Percentiles rank a stretch among this genome's conserved stretches.
Conservation (phyloP, 2,113 vertebrate genomes). For the Tichodroma muraria region DNA sequence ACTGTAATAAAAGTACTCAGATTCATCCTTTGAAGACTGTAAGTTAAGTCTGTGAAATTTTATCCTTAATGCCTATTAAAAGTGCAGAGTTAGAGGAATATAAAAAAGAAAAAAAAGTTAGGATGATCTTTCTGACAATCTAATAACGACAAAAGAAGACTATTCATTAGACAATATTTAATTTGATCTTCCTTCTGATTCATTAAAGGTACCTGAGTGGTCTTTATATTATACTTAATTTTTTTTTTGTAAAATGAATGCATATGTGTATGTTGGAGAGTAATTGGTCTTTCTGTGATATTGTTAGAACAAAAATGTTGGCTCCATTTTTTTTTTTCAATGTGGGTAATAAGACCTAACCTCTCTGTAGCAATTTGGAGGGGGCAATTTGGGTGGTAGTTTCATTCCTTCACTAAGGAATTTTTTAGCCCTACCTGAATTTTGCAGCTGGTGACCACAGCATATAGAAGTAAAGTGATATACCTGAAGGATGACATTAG, state of each 20-base stretch:
- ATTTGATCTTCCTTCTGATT: not conserved
- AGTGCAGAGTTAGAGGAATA: not conserved
- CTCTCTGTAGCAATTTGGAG: not conserved
- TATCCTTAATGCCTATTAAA: slow-evolving; percentile 43
- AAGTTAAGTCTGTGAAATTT: slow-evolving; percentile 31
- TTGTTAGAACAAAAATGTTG: not conserved
- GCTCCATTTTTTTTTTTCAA: not conserved
- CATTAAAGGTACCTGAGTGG: not conserved
- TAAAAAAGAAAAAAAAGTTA: not conserved
- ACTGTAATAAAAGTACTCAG: slow-evolving; percentile 27
- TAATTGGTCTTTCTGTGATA: not conserved
- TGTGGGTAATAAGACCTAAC: not conserved
- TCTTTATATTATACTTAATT: not conserved
- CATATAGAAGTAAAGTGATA: not conserved
- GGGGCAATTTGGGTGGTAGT: not conserved
- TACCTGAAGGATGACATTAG: not conserved
- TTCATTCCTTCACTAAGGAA: not conserved
- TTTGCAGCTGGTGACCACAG: not conserved
- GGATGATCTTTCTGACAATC: not conserved
- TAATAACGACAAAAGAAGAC: not conserved
- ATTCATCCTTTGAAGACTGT: not conserved
- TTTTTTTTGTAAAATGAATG: not conserved
- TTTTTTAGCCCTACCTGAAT: not conserved
- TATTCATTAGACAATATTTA: not conserved
- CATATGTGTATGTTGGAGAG: not conserved